These are phyloP conservation scores for Phoronis australis DNA, from an alignment of 2,888 invertebrate genomes.

Conservation along the genomic window DNA sequence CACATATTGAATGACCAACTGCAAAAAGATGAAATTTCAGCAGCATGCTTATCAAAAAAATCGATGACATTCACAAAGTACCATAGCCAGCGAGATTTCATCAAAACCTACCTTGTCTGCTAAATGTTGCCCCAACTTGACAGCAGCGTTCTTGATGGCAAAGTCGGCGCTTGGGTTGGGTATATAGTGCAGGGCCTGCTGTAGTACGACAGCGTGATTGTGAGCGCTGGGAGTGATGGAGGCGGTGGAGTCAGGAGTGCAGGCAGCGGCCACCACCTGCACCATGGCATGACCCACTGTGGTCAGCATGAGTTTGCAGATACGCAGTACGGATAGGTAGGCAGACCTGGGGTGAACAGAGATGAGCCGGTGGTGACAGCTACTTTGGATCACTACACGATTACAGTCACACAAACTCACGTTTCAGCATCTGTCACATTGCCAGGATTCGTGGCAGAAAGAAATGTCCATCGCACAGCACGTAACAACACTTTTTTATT, in stretches of 20 bases:
- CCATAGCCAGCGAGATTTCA: too few relatives aligned
- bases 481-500: too few relatives aligned
- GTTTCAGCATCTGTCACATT: not conserved
- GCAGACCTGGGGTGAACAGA: slow-evolving; percentile 62
- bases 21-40: too few relatives aligned
- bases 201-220: slow-evolving; percentile 60
- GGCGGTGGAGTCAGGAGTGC: slow-evolving; percentile 61
- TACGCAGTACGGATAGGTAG: slow-evolving; percentile 78
- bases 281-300: slow-evolving; percentile 69
- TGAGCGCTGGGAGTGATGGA: slow-evolving; percentile 47
- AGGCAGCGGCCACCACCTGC: slow-evolving; percentile 51
- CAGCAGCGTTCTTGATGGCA: slow-evolving; percentile 76
- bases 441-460: too few relatives aligned
- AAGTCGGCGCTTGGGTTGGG: slow-evolving; percentile 80
- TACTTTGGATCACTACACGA: not conserved
- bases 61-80: too few relatives aligned
- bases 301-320: slow-evolving; percentile 82
- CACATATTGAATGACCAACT: too few relatives aligned
- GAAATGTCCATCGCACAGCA: too few relatives aligned
- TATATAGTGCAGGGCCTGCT: slow-evolving; percentile 77
- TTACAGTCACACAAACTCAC: not conserved
- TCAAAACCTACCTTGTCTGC: slow-evolving; percentile 78
- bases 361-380: not conserved
- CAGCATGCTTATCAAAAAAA: too few relatives aligned
- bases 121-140: slow-evolving; percentile 74